These are phyloP conservation scores for Rutilus rutilus DNA, from an alignment of 2,113 vertebrate species.

Conservation along the genomic window DNA sequence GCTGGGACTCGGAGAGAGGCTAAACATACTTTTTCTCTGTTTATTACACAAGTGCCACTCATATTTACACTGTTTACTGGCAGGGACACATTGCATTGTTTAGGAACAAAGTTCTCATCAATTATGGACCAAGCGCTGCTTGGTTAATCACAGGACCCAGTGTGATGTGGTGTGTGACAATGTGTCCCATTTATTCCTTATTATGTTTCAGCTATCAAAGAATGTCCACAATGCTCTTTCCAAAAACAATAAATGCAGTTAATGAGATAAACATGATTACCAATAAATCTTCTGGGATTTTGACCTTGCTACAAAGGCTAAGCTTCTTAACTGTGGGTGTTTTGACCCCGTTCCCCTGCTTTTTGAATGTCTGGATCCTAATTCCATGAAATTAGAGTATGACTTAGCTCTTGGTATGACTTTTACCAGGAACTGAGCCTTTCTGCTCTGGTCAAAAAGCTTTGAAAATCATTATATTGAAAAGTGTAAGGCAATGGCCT, in stretches of 20 bases:
- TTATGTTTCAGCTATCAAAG: constrained; percentile 36
- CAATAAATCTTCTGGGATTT: constrained; percentile 46
- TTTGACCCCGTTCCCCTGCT: background rate
- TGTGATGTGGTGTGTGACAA: constrained; percentile 35
- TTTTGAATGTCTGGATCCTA: background rate
- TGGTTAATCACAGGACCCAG: constrained; percentile 12
- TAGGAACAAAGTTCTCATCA: constrained; percentile 40
- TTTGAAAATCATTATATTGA: background rate
- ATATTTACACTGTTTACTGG: constrained; percentile 14
- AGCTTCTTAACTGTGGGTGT: constrained; percentile 13
- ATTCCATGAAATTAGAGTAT: constrained; percentile 34
- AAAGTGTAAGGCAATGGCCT: background rate
- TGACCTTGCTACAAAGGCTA: constrained; percentile 3
- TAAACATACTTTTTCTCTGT: background rate
- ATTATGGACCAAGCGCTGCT: background rate
- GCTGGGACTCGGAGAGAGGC: background rate
- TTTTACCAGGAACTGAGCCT: background rate
- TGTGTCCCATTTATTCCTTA: constrained; percentile 34
- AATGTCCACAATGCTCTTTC: constrained; percentile 34
- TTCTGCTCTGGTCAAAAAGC: background rate
- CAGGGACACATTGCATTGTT: constrained; percentile 19
- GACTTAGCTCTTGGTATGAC: background rate
- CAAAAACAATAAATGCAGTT: constrained; percentile 55
- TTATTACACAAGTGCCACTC: constrained; percentile 26
- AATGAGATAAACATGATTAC: constrained; percentile 54